These are phyloP conservation scores for Pseudochirops cupreus DNA, from an alignment of 2,797 vertebrate species.

Conservation along the genomic window DNA sequence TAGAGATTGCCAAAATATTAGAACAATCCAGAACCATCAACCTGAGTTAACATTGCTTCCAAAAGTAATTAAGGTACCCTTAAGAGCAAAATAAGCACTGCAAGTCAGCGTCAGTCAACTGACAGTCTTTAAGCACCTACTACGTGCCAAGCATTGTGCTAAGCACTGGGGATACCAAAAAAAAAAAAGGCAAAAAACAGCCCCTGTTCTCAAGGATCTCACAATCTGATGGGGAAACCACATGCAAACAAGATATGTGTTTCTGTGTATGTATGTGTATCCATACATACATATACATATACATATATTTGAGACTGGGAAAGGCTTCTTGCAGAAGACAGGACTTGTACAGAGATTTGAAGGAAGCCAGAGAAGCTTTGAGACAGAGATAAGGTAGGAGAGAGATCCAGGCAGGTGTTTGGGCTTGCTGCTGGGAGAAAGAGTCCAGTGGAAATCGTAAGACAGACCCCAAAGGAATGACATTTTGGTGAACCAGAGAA, in stretches of 20 bases:
- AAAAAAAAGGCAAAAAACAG: neutral
- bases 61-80: neutral
- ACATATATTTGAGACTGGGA: no score
- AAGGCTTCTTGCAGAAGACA: neutral
- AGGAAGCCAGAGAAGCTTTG: neutral
- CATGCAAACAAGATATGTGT: neutral
- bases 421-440: neutral
- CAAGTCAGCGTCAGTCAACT: neutral
- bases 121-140: neutral
- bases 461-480: neutral
- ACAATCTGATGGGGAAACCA: neutral
- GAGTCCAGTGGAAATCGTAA: neutral
- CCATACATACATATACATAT: no score
- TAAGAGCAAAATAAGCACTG: neutral
- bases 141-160: neutral
- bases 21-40: neutral
- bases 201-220: neutral
- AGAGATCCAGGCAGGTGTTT: neutral
- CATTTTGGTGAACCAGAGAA: constrained; percentile 12
- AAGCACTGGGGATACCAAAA: neutral
- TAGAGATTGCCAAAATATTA: neutral
- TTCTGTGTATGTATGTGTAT: no score
- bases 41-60: neutral
- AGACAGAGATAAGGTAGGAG: neutral
- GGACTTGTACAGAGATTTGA: neutral